Evolutionary conservation across 2,113 vertebrate species (phyloP).

Genomic region (Oreochromis spilurus): DNA sequence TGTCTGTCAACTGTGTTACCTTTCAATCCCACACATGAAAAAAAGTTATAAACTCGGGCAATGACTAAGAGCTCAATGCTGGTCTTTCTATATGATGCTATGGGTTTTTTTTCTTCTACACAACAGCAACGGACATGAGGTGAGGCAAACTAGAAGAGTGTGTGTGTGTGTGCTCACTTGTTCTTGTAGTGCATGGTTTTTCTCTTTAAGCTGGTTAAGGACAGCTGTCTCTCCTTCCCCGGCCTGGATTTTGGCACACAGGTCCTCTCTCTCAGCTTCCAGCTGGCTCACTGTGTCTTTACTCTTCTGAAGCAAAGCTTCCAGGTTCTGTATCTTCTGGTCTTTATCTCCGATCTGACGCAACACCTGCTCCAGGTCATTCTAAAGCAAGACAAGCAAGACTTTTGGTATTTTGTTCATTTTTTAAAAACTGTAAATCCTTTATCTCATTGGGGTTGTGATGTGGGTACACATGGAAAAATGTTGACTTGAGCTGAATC

Average conservation of each 20-base stretch:
- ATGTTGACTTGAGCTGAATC: neutral
- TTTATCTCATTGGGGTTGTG: neutral
- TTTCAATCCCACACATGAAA: slow-evolving; percentile 32
- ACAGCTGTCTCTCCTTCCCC: slow-evolving; percentile 95
- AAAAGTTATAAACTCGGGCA: neutral
- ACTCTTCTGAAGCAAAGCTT: slow-evolving; percentile 94
- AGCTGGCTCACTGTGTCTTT: slow-evolving; percentile 89
- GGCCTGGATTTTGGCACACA: slow-evolving; percentile 97
- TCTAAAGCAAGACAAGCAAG: slow-evolving; percentile 66
- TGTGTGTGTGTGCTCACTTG: slow-evolving; percentile 71
- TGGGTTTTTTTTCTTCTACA: neutral
- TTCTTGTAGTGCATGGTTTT: slow-evolving; percentile 89
- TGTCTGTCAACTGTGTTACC: slow-evolving; percentile 90
- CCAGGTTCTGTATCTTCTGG: slow-evolving; percentile 98
- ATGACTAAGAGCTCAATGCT: neutral
- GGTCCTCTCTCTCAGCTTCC: slow-evolving; percentile 91
- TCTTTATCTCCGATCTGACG: slow-evolving; percentile 98
- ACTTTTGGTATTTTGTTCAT: neutral
- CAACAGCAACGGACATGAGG: neutral
- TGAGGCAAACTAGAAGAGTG: neutral
- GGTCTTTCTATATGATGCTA: neutral
- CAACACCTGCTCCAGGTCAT: slow-evolving; percentile 95
- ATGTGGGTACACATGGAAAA: neutral
- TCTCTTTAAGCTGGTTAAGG: slow-evolving; percentile 94
- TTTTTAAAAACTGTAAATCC: neutral